Evolutionary conservation across 2,113 vertebrate species (phyloP).

Genomic region (Tenrec ecaudatus): DNA sequence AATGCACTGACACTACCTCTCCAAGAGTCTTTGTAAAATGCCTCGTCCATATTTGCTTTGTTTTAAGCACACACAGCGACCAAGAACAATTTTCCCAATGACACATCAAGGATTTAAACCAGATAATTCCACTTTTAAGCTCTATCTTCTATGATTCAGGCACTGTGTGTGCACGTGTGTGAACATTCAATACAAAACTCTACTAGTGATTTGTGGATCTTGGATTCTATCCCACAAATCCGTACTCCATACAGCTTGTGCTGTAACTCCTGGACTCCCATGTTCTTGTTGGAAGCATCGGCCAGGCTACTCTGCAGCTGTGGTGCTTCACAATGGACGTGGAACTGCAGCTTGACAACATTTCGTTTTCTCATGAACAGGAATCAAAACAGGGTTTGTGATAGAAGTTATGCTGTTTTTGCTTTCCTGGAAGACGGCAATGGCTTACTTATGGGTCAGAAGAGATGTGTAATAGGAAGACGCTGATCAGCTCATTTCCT

Average conservation of each 20-base stretch:
- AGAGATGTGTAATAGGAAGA: not conserved
- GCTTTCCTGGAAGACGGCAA: not conserved
- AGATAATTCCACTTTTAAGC: not conserved
- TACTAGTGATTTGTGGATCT: not conserved
- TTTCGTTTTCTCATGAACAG: not conserved
- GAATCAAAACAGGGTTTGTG: not conserved
- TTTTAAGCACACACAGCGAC: not conserved
- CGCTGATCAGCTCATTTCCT: not conserved
- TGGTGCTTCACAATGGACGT: not conserved
- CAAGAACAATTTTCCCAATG: not conserved
- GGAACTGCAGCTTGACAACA: not conserved
- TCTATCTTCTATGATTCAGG: rapidly evolving
- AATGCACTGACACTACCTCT: not conserved
- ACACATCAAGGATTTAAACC: no score
- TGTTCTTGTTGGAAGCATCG: not conserved
- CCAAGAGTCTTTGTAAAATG: not conserved
- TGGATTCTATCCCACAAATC: not conserved
- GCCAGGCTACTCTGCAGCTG: not conserved
- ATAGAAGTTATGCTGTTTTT: rapidly evolving
- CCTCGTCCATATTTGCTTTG: not conserved
- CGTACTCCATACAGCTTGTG: rapidly evolving
- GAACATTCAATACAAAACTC: not conserved
- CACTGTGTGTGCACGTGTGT: not conserved
- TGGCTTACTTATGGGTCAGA: no score
- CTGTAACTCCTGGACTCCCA: rapidly evolving